These are phyloP conservation scores for Acleris laterana DNA, from an alignment of 2,888 invertebrate genomes.

Conservation along the genomic window DNA sequence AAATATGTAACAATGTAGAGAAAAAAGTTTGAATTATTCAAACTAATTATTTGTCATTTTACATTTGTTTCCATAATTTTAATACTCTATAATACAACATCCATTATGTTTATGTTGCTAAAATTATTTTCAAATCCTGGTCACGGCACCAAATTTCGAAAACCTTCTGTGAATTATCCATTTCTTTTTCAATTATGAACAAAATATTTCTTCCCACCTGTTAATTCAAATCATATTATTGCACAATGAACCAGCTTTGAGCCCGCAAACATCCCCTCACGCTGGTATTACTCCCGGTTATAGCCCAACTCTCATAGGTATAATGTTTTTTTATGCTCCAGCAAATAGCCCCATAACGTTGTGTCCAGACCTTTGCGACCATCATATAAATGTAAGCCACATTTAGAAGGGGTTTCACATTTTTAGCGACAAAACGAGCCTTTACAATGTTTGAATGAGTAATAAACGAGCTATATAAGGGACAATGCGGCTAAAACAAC, in stretches of 20 bases:
- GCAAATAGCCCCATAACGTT: constrained; percentile 33
- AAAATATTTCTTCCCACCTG: no score
- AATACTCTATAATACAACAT: no score
- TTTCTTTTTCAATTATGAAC: no score
- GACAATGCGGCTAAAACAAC: constrained; percentile 26
- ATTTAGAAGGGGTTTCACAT: constrained; percentile 31
- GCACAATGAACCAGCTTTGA: constrained; percentile 7
- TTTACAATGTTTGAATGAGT: constrained; percentile 29
- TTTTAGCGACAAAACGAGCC: constrained; percentile 25
- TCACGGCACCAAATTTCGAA: no score
- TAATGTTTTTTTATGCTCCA: constrained; percentile 36
- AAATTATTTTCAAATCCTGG: no score
- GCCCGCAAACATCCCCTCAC: constrained; percentile 5
- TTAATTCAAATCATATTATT: background rate
- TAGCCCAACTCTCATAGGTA: constrained; percentile 35
- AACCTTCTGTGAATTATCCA: no score
- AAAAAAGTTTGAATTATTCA: background rate
- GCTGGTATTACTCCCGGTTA: constrained; percentile 25
- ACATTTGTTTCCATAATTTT: no score
- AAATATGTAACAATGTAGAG: background rate
- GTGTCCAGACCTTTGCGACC: constrained; percentile 32
- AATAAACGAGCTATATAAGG: constrained; percentile 13
- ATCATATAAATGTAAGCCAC: constrained; percentile 34
- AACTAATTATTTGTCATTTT: no score
- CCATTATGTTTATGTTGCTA: no score